These are phyloP conservation scores for Harlomillsia oculata DNA, from an alignment of 1,140 invertebrate species.

Conservation along the genomic window DNA sequence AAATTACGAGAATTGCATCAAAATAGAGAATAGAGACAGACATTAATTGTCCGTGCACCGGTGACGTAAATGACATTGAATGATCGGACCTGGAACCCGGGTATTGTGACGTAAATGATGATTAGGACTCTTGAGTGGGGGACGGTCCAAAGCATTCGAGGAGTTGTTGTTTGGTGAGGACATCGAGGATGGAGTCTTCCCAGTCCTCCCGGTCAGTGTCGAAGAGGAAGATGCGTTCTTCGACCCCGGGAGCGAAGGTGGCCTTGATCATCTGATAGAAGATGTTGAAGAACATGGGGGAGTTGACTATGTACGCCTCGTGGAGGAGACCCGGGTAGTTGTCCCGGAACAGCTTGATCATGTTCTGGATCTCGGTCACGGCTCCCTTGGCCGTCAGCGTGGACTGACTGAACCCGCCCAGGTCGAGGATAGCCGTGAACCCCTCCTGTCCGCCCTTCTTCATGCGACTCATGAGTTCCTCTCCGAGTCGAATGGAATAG, in stretches of 20 bases:
- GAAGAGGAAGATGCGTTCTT: slow-evolving; percentile 6
- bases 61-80: too few relatives aligned
- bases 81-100: too few relatives aligned
- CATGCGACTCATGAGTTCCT: background rate
- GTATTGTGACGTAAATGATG: too few relatives aligned
- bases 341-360: slow-evolving; percentile 1
- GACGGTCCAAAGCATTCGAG: background rate
- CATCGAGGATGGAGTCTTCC: slow-evolving; percentile 1
- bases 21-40: too few relatives aligned
- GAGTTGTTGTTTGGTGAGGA: background rate
- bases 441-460: background rate
- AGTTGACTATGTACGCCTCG: slow-evolving; percentile 6
- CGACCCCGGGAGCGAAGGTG: background rate
- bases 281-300: slow-evolving; percentile 5
- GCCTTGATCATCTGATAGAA: slow-evolving; percentile 10
- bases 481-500: background rate
- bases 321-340: slow-evolving; percentile 4
- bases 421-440: slow-evolving; percentile 4
- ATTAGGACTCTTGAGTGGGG: too few relatives aligned
- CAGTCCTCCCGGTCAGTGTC: background rate
- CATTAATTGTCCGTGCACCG: too few relatives aligned
- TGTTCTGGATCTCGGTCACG: background rate
- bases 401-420: background rate
- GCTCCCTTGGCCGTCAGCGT: slow-evolving; percentile 2
- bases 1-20: too few relatives aligned